Evolutionary conservation across 2,113 vertebrate species (phyloP).

Genomic region (Aplodontia rufa): DNA sequence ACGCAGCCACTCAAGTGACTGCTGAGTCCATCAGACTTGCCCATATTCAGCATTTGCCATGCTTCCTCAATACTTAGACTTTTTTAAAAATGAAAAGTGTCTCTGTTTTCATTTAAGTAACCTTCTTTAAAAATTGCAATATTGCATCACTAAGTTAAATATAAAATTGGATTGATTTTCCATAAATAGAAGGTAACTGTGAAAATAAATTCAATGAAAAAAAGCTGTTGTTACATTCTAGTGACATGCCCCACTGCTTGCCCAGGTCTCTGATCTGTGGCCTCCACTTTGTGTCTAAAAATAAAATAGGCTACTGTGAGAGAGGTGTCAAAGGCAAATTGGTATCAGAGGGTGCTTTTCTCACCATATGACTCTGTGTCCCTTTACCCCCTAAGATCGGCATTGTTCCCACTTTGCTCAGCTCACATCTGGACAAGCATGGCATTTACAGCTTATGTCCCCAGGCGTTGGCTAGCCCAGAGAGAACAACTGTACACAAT

Average conservation of each 20-base stretch:
- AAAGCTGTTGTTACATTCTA: background rate
- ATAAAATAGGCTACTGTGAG: background rate
- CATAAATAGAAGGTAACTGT: background rate
- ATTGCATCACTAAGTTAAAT: constrained; percentile 36
- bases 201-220: constrained; percentile 9
- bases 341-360: background rate
- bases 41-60: background rate
- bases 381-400: background rate
- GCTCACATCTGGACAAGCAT: background rate
- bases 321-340: background rate
- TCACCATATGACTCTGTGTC: background rate
- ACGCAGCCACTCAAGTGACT: background rate
- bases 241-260: background rate
- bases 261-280: background rate
- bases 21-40: background rate
- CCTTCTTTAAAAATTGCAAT: background rate
- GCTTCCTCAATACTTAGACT: background rate
- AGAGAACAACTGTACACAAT: background rate
- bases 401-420: no score
- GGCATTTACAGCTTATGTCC: fast-evolving
- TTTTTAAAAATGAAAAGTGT: background rate
- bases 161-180: constrained; percentile 15
- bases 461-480: background rate
- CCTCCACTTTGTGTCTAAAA: background rate
- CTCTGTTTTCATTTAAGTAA: constrained; percentile 28